These are phyloP conservation scores for Drosophila cognata DNA, from an alignment of 2,888 invertebrate genomes.

Conservation along the genomic window DNA sequence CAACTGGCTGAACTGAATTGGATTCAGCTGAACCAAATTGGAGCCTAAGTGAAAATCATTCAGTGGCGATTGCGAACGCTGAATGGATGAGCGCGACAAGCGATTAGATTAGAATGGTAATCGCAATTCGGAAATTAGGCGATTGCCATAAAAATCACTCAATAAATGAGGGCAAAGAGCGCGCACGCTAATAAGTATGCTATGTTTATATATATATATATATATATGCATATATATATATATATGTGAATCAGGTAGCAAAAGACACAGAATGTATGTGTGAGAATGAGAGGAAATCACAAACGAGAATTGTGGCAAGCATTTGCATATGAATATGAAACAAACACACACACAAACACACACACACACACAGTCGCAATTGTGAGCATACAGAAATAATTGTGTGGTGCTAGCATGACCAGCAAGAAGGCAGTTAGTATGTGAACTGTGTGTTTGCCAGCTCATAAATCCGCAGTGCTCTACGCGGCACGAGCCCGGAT, in stretches of 20 bases:
- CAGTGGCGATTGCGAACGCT: conserved; percentile 19
- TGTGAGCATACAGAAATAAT: conserved; percentile 8
- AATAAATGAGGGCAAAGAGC: neutral
- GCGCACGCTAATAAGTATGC: conserved; percentile 47
- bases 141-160: conserved; percentile 14
- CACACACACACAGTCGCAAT: conserved; percentile 24
- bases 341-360: neutral
- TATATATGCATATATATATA: neutral
- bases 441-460: conserved; percentile 18
- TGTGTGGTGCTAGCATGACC: conserved; percentile 7
- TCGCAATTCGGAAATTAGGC: conserved; percentile 32
- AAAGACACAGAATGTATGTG: neutral
- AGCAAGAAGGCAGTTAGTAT: conserved; percentile 2
- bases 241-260: neutral
- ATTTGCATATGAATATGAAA: conserved; percentile 73
- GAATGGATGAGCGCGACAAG: conserved; percentile 34
- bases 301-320: conserved; percentile 56
- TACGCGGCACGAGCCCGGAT: conserved; percentile 31
- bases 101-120: conserved; percentile 44
- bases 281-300: conserved; percentile 22
- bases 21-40: neutral
- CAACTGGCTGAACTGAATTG: neutral
- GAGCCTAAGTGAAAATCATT: neutral
- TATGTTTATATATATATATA: conserved; percentile 1
- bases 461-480: conserved; percentile 29